Evolutionary conservation across 2,888 invertebrate genomes (phyloP).

Genomic region (Seira ritae): DNA sequence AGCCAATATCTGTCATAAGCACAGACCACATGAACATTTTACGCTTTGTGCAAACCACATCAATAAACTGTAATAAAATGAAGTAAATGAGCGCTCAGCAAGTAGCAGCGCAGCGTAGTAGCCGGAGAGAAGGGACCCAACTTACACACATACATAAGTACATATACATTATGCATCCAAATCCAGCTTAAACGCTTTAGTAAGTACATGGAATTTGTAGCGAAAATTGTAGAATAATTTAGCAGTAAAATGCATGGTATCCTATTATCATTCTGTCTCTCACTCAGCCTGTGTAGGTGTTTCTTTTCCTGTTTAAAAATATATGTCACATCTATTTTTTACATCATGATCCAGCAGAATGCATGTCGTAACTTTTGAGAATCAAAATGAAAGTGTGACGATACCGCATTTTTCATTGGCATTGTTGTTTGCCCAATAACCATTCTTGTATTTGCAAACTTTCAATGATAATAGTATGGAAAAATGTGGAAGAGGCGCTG

Average conservation of each 20-base stretch:
- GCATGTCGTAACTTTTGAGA: neutral
- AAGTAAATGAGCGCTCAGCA: neutral
- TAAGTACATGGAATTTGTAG: too few species aligned
- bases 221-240: too few species aligned
- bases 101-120: neutral
- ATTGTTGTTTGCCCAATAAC: too few species aligned
- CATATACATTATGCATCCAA: too few species aligned
- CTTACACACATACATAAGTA: too few species aligned
- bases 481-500: neutral
- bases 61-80: constrained; percentile 2
- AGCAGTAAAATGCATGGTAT: neutral
- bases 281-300: neutral
- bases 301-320: neutral
- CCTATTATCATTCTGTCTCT: neutral
- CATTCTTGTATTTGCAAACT: too few species aligned
- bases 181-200: too few species aligned
- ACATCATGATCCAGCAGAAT: neutral
- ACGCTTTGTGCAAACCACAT: neutral
- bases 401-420: too few species aligned
- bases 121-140: too few species aligned
- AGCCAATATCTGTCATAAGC: constrained; percentile 8
- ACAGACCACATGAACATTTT: neutral
- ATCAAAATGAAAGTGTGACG: constrained; percentile 4
- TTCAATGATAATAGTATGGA: too few species aligned
- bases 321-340: too few species aligned